These are phyloP conservation scores for Stichodactyla helianthus DNA, from an alignment of 64 coral and sea anemone genomes.

Conservation along the genomic window DNA sequence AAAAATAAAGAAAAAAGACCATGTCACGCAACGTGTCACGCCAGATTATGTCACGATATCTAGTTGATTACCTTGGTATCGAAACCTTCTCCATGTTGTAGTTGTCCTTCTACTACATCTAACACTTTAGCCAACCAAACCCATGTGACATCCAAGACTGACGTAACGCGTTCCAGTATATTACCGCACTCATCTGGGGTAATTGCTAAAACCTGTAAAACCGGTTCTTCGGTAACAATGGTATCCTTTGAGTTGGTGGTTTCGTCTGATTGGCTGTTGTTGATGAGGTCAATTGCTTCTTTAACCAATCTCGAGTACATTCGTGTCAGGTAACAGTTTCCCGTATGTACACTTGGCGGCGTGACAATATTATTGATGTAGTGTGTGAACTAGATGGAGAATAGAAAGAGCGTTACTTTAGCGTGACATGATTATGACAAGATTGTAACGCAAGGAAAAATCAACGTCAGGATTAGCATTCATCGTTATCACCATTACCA, in stretches of 20 bases:
- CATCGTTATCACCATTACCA: neutral
- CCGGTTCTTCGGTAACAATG: slow-evolving; percentile 11
- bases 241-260: slow-evolving; percentile 6
- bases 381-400: slow-evolving; percentile 34
- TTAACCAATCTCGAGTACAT: slow-evolving; percentile 80
- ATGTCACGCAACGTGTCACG: neutral
- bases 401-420: neutral
- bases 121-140: slow-evolving; percentile 56
- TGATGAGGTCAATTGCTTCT: slow-evolving; percentile 66
- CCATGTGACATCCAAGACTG: slow-evolving; percentile 62
- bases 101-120: slow-evolving; percentile 81
- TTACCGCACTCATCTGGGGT: slow-evolving; percentile 29
- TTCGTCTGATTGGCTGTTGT: neutral
- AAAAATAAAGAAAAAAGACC: neutral
- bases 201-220: slow-evolving; percentile 35
- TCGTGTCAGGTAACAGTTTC: slow-evolving; percentile 82
- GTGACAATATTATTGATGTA: slow-evolving; percentile 48
- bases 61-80: slow-evolving; percentile 67
- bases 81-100: slow-evolving; percentile 63
- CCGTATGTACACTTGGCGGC: slow-evolving; percentile 79
- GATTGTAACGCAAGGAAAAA: neutral
- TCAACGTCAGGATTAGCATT: neutral
- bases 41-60: neutral
- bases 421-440: neutral
- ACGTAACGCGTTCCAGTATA: slow-evolving; percentile 39